Percentiles rank a stretch among this genome's conserved stretches.
Evolutionary conservation across 2,113 vertebrate genomes (phyloP).

Genomic region (Corvus cornix): DNA sequence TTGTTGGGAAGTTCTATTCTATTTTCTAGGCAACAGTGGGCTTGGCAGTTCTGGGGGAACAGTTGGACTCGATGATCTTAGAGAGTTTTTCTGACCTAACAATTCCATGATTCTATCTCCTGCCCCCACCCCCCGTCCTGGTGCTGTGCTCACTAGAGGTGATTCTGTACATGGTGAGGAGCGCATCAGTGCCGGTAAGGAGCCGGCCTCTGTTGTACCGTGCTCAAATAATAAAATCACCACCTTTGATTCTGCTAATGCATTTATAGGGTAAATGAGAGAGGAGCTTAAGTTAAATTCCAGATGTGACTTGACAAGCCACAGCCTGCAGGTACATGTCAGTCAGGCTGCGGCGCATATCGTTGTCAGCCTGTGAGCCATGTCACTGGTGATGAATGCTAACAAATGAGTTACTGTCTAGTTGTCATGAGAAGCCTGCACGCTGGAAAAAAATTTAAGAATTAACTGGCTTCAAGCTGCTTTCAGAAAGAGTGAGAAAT

Average conservation of each 20-base stretch:
- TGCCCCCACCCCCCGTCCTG: not conserved
- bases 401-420: not conserved
- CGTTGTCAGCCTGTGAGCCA: not conserved
- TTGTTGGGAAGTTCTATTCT: not conserved
- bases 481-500: not conserved
- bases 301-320: not conserved
- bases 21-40: not conserved
- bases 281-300: not conserved
- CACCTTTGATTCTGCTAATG: not conserved
- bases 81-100: not conserved
- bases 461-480: not conserved
- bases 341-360: not conserved
- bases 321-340: not conserved
- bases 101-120: not conserved
- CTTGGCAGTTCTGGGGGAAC: not conserved
- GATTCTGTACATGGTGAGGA: not conserved
- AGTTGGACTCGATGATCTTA: not conserved
- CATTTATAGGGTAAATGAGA: not conserved
- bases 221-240: not conserved
- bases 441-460: not conserved
- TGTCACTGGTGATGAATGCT: not conserved
- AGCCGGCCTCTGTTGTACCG: not conserved
- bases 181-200: accelerated
- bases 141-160: not conserved
- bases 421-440: not conserved